Evolutionary conservation across 2,113 vertebrate species (phyloP).

Genomic region (Murina feae): DNA sequence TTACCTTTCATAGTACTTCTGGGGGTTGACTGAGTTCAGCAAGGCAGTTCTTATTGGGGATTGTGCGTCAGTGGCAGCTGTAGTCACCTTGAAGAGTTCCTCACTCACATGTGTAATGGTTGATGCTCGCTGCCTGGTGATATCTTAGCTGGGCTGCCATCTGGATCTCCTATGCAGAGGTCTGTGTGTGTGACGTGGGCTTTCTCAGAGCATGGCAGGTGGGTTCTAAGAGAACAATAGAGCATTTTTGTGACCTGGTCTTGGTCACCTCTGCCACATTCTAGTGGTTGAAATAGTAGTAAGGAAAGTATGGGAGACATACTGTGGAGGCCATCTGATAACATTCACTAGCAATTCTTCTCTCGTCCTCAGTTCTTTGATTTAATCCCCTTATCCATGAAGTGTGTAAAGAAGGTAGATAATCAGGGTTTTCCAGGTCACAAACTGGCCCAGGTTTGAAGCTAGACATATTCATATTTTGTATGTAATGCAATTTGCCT

Average conservation of each 20-base stretch:
- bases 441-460: neutral
- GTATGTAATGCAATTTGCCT: neutral
- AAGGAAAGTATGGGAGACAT: neutral
- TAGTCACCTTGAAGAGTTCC: neutral
- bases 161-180: neutral
- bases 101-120: neutral
- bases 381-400: neutral
- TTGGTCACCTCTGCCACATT: neutral
- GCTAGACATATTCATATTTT: neutral
- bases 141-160: neutral
- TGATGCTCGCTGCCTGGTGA: neutral
- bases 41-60: neutral
- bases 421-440: neutral
- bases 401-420: neutral
- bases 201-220: neutral
- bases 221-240: neutral
- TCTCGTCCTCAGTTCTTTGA: neutral
- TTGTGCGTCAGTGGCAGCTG: neutral
- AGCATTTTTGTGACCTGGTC: neutral
- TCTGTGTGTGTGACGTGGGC: neutral
- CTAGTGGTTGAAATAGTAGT: neutral
- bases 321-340: neutral
- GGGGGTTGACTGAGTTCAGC: neutral
- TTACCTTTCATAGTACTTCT: neutral
- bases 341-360: neutral